Evolutionary conservation across 2,888 invertebrate genomes (phyloP), one percentile per base, ranked within the genome.

Genomic region (Volucella zonaria): DNA sequence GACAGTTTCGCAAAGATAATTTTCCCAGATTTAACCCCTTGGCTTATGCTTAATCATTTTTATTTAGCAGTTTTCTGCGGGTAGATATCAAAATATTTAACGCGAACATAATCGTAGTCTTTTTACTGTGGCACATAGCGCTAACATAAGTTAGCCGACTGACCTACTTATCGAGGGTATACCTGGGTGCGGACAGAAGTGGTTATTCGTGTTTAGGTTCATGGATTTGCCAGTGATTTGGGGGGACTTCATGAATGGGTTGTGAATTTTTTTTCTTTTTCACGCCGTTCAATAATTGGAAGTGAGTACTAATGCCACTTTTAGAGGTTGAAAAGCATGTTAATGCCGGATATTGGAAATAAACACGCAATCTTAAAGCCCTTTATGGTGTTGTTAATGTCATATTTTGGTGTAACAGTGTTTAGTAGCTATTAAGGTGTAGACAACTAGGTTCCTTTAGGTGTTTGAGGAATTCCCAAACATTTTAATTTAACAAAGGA

Each of bases 201-300:
- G 52, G 56, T 40, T 62, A 64, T 70, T 76, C 70, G 78, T 75
- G 75, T 75, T 64, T 52, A 66, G 58, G 51, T 75, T 58, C 58
- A 31, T 70, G 45, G 18, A 49, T 38, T 56, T 40, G 66, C 66
- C 54, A 67, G 43, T 23, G 31, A 58, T 67, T 15, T 31, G 49
- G 52, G 64, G 61, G 12, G 71, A 45, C 75, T 62, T 80, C 71
- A 76, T 80, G 71, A 83, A 75, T 83, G 75, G 62, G 67, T 64
- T 77, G 73, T 38, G 15, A 23, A 67, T 42, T 43, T 45, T 79
- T 58, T 67, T 64, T 51, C 18, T 42, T 51, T 64, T 62, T 66
- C 15, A 10, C 6, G 12, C 40, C 6, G 45, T 38, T 42, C 49
- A 47, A 38, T 59, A 62, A 51, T 49, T 58, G 66, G 47, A 73